Percentiles rank a stretch among this genome's conserved stretches.
These are phyloP conservation scores for Aleiodes testaceus DNA, from an alignment of 2,888 invertebrate species.

Conservation along the genomic window DNA sequence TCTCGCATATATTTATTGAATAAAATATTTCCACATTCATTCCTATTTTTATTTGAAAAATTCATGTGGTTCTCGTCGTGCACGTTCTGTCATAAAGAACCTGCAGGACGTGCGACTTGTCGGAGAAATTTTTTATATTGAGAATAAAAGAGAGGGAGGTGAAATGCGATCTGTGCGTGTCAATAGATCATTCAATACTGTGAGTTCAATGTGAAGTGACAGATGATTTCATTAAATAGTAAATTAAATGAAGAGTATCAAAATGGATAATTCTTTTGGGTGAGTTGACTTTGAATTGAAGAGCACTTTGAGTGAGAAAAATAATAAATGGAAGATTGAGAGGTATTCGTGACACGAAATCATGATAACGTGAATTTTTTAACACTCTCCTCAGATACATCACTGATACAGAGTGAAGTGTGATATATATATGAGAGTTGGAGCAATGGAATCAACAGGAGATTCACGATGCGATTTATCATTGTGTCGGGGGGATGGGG, in stretches of 20 bases:
- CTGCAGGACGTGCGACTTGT: conserved; percentile 20
- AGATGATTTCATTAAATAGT: conserved; percentile 8
- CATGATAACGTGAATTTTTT: neutral
- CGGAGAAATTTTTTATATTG: neutral
- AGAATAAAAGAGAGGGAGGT: neutral
- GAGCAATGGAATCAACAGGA: conserved; percentile 36
- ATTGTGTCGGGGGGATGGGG: conserved; percentile 24
- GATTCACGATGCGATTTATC: conserved; percentile 44
- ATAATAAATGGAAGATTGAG: neutral
- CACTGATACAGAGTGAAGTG: conserved; percentile 37
- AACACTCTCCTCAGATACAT: conserved; percentile 20
- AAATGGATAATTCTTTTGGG: neutral
- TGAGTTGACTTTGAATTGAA: neutral
- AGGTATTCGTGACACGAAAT: neutral
- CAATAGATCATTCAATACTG: conserved; percentile 5
- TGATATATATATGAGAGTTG: conserved; percentile 17
- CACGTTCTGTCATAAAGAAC: too few species aligned
- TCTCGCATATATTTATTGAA: conserved; percentile 29
- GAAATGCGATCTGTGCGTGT: conserved; percentile 26
- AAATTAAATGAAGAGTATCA: neutral
- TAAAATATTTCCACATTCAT: neutral
- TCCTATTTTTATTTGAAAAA: neutral
- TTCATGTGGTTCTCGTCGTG: too few species aligned
- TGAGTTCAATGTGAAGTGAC: conserved; percentile 27
- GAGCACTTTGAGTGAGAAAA: neutral